Base-by-base conservation (phyloP, 2,113 vertebrate species). In the Bostrychus sinensis region DNA sequence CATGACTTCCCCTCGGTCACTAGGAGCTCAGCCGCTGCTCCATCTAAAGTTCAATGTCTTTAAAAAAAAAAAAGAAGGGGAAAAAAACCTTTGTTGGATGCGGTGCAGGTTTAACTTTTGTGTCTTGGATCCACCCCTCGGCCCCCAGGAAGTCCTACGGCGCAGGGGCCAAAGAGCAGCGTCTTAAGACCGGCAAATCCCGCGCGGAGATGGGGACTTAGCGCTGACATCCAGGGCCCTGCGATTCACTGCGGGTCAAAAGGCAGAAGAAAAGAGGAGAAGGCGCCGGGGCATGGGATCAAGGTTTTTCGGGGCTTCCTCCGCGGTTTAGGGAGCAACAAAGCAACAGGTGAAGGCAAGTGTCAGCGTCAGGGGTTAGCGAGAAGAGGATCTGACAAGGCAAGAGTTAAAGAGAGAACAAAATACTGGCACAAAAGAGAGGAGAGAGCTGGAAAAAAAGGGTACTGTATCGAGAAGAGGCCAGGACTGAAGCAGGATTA, bases 21-120 rank as follows among this genome's bases (percentile, higher is more conserved):
- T 66, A 76, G 62, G 76, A 87, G 80, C 78, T 79, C 74, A 75
- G 67, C 64, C 8, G 16, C 41, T 0, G 30, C 68, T 71, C 65
- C 70, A 66, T 56, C 75, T 80, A 89, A 34, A 90, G 89, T 88
- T 90, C 87, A 90, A 89, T 88, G 89, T 90, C 86, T 84, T 75
- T 86, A 68, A 73, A 83, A n/a, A n/a, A n/a, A n/a, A n/a, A n/a
- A n/a, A n/a, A n/a, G n/a, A n/a, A n/a, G 37, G 59, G 28, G 59
- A 55, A 66, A 76, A 83, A 82, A 39, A 26, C 42, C 77, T 78
- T 86, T 88, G 84, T 87, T 82, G 43, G n/a, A n/a, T n/a, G 55
- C 69, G 62, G 71, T 11, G 80, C 82, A 88, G 86, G 66, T 90
- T 86, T 82, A 66, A 75, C 80, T 73, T 84, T 85, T 86, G 84